Percentiles rank a stretch among this genome's conserved stretches.
Conservation (phyloP, 1,140 invertebrate genomes). For the Papilio glaucus region DNA sequence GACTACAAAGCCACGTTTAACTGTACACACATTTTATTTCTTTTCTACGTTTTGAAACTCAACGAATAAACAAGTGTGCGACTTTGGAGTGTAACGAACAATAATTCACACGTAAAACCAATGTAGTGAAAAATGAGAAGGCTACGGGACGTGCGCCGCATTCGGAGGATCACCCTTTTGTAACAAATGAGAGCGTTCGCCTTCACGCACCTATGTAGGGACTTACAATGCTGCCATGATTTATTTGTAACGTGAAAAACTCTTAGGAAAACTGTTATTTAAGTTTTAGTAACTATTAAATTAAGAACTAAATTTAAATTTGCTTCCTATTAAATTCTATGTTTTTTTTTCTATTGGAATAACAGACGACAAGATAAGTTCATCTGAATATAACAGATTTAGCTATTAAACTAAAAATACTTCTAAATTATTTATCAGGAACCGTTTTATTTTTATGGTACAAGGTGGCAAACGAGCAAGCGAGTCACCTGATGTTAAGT, state of each 20-base stretch:
- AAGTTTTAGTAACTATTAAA: not conserved
- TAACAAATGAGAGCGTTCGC: conserved; percentile 78
- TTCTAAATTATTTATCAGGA: too few relatives aligned
- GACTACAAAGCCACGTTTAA: not conserved
- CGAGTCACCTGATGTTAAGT: too few relatives aligned
- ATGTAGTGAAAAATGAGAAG: conserved; percentile 83
- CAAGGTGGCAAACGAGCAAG: too few relatives aligned
- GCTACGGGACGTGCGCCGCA: conserved; percentile 72
- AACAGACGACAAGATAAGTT: too few relatives aligned
- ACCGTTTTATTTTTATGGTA: too few relatives aligned
- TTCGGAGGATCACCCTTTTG: conserved; percentile 55
- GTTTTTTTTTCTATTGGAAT: too few relatives aligned
- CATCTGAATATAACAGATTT: too few relatives aligned
- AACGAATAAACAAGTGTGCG: conserved; percentile 43
- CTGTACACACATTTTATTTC: not conserved
- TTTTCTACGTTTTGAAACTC: conserved; percentile 4
- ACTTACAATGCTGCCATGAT: conserved; percentile 19
- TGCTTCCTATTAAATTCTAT: too few relatives aligned
- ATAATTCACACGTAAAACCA: conserved; percentile 82
- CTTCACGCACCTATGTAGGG: conserved; percentile 46
- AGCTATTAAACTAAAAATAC: too few relatives aligned
- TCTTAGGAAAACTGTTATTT: conserved; percentile 27
- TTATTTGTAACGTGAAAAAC: conserved; percentile 25
- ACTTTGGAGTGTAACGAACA: conserved; percentile 64
- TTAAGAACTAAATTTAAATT: too few relatives aligned